A percentile compares a stretch with the other conserved stretches of the same genome.
Conservation (phyloP, 2,113 vertebrate species). For the Corythaeola cristata region DNA sequence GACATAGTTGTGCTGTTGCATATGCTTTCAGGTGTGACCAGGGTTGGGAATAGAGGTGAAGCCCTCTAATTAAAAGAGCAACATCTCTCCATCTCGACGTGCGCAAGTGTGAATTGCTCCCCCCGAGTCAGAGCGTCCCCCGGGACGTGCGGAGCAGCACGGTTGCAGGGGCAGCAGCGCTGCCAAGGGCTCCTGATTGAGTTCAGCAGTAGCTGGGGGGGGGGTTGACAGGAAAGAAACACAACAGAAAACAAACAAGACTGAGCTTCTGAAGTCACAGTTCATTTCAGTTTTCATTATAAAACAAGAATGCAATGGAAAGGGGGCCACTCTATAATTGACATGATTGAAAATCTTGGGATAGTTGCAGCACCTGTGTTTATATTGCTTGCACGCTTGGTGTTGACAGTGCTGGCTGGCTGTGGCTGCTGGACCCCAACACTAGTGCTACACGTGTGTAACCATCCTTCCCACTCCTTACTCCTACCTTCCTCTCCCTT, state of each 20-base stretch:
- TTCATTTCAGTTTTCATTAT: constrained; percentile 10
- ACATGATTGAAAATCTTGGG: not conserved
- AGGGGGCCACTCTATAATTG: not conserved
- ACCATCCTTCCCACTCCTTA: not conserved
- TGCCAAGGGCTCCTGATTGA: not conserved
- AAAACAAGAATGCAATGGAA: not conserved
- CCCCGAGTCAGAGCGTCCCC: not conserved
- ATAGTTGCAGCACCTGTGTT: not conserved
- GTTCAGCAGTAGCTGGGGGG: not conserved
- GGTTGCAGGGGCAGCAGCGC: not conserved
- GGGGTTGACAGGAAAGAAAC: not conserved
- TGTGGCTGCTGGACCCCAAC: not conserved
- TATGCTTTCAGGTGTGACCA: not conserved
- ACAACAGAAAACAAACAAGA: not conserved
- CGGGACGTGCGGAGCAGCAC: not conserved
- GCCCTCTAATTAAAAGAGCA: constrained; percentile 21
- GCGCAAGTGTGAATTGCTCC: not conserved
- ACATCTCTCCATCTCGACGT: not conserved
- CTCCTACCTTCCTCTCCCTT: not conserved
- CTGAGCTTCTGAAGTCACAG: not conserved
- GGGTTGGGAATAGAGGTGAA: constrained; percentile 11
- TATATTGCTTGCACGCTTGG: not conserved
- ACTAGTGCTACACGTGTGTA: accelerated
- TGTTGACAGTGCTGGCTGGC: not conserved
- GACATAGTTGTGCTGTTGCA: not conserved